phyloP scores from a whole-genome alignment of 2,797 vertebrate genomes.

The Carduelis carduelis region DNA sequence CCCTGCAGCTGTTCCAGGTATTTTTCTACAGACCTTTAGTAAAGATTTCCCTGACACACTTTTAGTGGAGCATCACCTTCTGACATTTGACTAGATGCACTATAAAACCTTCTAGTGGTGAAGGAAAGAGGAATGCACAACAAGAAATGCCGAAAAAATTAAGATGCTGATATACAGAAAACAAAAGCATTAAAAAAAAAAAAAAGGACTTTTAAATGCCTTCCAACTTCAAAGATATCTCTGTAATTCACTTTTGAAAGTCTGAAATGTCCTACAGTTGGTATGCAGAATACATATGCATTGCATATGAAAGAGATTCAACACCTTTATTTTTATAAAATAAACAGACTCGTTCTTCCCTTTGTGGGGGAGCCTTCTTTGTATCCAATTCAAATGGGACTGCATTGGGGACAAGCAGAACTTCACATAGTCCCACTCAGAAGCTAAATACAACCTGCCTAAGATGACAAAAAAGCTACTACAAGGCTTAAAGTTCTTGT shows the following conservation, averaged over 20 bases:
- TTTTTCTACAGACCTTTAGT: not conserved
- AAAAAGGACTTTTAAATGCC: not conserved
- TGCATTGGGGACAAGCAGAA: not conserved
- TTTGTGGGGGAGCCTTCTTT: not conserved
- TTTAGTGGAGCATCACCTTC: not conserved
- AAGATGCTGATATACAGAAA: not conserved
- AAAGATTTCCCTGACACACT: not conserved
- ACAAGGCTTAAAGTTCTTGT: not conserved
- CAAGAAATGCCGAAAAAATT: not conserved
- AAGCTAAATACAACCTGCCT: not conserved
- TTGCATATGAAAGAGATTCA: not conserved
- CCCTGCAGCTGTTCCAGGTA: not conserved
- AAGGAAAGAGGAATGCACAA: not conserved
- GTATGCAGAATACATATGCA: not conserved
- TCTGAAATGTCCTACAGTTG: not conserved
- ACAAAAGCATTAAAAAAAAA: not conserved
- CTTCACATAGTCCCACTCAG: not conserved
- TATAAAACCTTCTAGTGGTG: not conserved
- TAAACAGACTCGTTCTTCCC: not conserved
- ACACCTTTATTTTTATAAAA: conserved; percentile 23
- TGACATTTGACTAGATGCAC: not conserved
- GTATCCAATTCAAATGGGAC: not conserved
- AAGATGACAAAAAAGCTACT: not conserved
- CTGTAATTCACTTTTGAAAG: not conserved
- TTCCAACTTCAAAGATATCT: not conserved